phyloP scores from a whole-genome alignment of 2,113 vertebrate genomes.

The Coturnix japonica region DNA sequence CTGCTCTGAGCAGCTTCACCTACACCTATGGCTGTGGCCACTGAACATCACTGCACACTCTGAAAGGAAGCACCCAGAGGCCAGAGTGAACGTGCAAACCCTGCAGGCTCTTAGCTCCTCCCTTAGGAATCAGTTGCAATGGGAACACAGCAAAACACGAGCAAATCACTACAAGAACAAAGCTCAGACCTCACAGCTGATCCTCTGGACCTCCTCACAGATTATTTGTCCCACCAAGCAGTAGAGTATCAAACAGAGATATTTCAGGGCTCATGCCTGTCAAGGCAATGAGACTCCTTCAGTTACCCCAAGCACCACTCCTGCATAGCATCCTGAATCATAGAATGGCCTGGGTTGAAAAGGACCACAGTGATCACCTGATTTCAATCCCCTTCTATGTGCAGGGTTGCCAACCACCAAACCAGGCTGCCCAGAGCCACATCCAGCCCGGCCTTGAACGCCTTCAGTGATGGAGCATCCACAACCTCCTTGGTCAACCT shows the following conservation, averaged over 20 bases:
- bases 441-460: too few relatives aligned
- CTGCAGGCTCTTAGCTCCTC: neutral
- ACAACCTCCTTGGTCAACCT: too few relatives aligned
- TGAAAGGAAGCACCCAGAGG: neutral
- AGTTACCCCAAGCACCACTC: neutral
- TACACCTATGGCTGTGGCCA: accelerated
- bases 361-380: too few relatives aligned
- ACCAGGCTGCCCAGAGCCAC: too few relatives aligned
- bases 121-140: neutral
- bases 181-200: neutral
- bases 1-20: neutral
- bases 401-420: too few relatives aligned
- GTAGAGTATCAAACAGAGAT: neutral
- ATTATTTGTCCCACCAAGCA: neutral
- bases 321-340: neutral
- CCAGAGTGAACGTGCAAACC: neutral
- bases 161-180: neutral
- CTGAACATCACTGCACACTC: neutral
- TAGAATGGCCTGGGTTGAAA: too few relatives aligned
- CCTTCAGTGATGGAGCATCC: too few relatives aligned
- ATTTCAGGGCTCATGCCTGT: neutral
- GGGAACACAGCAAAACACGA: neutral
- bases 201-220: neutral
- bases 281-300: neutral
- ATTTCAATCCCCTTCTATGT: too few relatives aligned